phyloP scores from a whole-genome alignment of 2,797 vertebrate genomes.

The Florisuga fusca region DNA sequence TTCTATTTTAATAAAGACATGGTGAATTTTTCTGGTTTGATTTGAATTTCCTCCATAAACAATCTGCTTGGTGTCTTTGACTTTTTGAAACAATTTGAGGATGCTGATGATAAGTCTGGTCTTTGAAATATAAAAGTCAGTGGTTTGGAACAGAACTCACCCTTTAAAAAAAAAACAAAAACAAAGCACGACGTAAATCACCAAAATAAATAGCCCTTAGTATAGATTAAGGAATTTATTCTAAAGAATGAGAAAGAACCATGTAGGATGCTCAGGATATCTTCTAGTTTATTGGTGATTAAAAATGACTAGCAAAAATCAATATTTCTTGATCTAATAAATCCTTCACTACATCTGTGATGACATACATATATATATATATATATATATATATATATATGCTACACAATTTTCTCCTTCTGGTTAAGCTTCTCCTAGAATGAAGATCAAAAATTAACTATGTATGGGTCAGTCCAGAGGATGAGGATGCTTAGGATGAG shows the following conservation, averaged over 20 bases:
- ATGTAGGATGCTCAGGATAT: background rate
- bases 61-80: background rate
- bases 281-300: background rate
- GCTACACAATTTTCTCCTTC: background rate
- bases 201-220: background rate
- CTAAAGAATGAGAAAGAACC: background rate
- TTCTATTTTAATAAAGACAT: background rate
- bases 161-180: rapidly evolving
- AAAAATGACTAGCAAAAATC: background rate
- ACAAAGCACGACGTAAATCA: too few species aligned
- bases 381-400: too few species aligned
- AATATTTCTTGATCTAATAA: background rate
- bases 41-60: background rate
- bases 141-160: background rate
- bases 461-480: rapidly evolving
- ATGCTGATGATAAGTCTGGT: background rate
- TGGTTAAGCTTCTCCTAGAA: background rate
- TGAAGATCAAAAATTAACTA: background rate
- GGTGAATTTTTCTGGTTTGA: background rate
- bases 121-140: background rate
- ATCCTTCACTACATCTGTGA: background rate
- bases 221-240: background rate
- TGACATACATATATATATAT: too few species aligned
- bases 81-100: background rate
- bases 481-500: too few species aligned